Percentiles rank a stretch among this genome's conserved stretches.
These are phyloP conservation scores for Oreohelix idahoensis DNA, from an alignment of 1,140 invertebrate species.

Conservation along the genomic window DNA sequence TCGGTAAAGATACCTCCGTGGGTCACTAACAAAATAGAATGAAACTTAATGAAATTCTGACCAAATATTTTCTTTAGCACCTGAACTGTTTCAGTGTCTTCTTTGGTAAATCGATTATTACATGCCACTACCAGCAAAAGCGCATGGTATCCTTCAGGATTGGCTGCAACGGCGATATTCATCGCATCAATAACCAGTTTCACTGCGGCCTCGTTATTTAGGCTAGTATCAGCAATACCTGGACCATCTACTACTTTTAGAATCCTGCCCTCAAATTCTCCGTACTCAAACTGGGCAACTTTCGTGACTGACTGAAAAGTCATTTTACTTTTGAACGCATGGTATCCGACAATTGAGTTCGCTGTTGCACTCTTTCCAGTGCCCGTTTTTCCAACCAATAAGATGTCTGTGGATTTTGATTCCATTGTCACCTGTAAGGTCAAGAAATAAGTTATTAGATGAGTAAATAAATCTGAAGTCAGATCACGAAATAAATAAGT, in stretches of 20 bases:
- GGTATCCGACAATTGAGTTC: slow-evolving; percentile 9
- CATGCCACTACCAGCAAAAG: neutral
- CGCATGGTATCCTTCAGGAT: slow-evolving; percentile 6
- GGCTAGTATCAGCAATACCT: slow-evolving; percentile 13
- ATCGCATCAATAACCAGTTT: neutral
- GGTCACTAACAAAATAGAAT: slow-evolving; percentile 1
- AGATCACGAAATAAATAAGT: no score
- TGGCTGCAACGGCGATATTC: neutral
- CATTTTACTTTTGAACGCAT: neutral
- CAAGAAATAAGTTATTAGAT: no score
- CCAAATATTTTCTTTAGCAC: slow-evolving; percentile 14
- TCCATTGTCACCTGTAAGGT: neutral
- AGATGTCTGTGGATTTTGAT: neutral
- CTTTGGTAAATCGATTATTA: neutral
- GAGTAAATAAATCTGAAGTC: no score
- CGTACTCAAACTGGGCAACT: neutral
- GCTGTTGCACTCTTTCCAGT: slow-evolving; percentile 24
- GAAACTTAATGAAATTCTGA: neutral
- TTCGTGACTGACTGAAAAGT: neutral
- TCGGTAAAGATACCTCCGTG: slow-evolving; percentile 10
- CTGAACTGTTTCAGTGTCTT: neutral
- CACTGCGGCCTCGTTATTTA: neutral
- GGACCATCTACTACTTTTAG: slow-evolving; percentile 31
- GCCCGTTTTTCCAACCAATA: no score
- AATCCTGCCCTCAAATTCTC: neutral